Evolutionary conservation across 2,888 invertebrate species (phyloP).

Genomic region (Blastobasis lacticolella): DNA sequence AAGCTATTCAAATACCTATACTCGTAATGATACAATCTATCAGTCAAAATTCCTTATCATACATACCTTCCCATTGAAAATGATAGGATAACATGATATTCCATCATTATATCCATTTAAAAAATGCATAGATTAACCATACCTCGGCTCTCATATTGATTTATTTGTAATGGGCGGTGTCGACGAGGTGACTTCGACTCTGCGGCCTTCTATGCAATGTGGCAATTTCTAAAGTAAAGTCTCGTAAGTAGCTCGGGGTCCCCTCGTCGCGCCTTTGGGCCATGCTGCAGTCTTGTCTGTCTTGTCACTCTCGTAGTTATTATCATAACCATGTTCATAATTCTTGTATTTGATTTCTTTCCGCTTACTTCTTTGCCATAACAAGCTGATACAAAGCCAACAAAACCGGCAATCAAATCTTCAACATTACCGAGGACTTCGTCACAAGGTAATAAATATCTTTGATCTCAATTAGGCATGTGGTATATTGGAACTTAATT

Average conservation of each 20-base stretch:
- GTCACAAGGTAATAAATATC: conserved; percentile 86
- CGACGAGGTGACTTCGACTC: background rate
- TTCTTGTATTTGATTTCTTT: conserved; percentile 71
- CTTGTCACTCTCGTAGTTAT: conserved; percentile 51
- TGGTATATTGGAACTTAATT: no score
- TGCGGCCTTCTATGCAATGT: background rate
- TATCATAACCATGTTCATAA: conserved; percentile 56
- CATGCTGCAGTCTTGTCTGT: conserved; percentile 16
- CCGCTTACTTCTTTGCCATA: conserved; percentile 73
- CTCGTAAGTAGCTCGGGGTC: conserved; percentile 1
- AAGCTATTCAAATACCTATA: no score
- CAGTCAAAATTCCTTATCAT: no score
- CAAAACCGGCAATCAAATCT: conserved; percentile 97
- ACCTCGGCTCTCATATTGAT: conserved; percentile 15
- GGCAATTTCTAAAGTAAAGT: background rate
- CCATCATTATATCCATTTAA: conserved; percentile 23
- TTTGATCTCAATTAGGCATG: conserved; percentile 35
- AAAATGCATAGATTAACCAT: conserved; percentile 15
- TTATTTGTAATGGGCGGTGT: conserved; percentile 6
- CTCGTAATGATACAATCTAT: no score
- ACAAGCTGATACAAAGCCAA: conserved; percentile 93
- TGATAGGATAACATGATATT: conserved; percentile 21
- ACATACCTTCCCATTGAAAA: no score
- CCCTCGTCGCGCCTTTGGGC: no score
- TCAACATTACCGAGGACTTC: conserved; percentile 95